Evolutionary conservation across 2,797 vertebrate species (phyloP).

Genomic region (Crypturellus tataupa): DNA sequence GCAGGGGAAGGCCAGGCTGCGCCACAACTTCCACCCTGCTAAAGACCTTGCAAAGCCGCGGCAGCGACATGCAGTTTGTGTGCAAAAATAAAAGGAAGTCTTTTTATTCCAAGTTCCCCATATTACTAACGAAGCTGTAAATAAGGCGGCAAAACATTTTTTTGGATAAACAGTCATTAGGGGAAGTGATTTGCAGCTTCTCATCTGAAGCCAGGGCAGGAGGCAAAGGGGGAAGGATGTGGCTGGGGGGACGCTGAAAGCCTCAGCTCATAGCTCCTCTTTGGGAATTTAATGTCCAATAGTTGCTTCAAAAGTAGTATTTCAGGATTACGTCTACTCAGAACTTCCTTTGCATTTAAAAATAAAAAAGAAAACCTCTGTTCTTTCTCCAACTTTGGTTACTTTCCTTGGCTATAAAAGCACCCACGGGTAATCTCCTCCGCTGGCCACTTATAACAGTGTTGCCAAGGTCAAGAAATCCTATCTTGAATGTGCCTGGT

Average conservation of each 20-base stretch:
- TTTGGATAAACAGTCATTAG: conserved; percentile 8
- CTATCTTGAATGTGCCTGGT: too few relatives aligned
- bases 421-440: not conserved
- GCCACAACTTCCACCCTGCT: conserved; percentile 60
- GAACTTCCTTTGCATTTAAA: not conserved
- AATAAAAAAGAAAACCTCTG: too few relatives aligned
- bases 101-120: not conserved
- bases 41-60: conserved; percentile 26
- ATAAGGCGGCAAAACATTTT: conserved; percentile 47
- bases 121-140: not conserved
- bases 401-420: not conserved
- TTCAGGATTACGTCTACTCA: not conserved
- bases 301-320: not conserved
- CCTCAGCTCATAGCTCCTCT: not conserved
- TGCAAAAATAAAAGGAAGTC: conserved; percentile 28
- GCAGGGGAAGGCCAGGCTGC: conserved; percentile 64
- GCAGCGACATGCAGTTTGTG: not conserved
- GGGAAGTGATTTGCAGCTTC: not conserved
- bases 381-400: not conserved
- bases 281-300: not conserved
- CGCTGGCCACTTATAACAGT: not conserved
- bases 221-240: not conserved
- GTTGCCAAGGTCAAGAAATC: too few relatives aligned
- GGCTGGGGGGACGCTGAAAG: not conserved
- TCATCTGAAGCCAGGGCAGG: not conserved